phyloP scores from a whole-genome alignment of 2,113 vertebrate species.

The Brachyhypopomus occidentalis region DNA sequence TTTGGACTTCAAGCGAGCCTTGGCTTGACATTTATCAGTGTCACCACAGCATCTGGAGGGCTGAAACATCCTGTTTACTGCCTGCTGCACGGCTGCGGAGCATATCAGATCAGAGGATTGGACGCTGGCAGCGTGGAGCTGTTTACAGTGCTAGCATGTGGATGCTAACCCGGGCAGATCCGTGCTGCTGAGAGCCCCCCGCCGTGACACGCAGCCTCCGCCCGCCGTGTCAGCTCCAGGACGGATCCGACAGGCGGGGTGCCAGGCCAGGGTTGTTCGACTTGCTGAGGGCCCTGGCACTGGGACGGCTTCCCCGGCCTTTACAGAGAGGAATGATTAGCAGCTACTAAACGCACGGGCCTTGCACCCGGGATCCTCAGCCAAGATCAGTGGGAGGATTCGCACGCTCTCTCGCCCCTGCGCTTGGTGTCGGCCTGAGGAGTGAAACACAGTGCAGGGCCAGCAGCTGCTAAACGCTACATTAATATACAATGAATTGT shows the following conservation, averaged over 20 bases:
- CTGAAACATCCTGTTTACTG: not conserved
- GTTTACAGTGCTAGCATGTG: constrained; percentile 24
- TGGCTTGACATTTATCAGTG: constrained; percentile 2
- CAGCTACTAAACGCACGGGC: constrained; percentile 46
- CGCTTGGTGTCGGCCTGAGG: not conserved
- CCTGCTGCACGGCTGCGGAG: not conserved
- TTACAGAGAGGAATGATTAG: constrained; percentile 46
- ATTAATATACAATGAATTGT: not conserved
- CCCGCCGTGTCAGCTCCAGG: constrained; percentile 25
- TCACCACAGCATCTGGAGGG: not conserved
- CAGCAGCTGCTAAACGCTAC: constrained; percentile 14
- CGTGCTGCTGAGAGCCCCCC: constrained; percentile 9
- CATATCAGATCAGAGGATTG: not conserved
- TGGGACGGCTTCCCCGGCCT: constrained; percentile 30
- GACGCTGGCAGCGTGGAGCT: too few species aligned
- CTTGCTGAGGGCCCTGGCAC: constrained; percentile 27
- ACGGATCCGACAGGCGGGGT: constrained; percentile 22
- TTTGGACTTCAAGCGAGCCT: not conserved
- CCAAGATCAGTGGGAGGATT: constrained; percentile 44
- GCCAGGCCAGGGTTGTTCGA: constrained; percentile 39
- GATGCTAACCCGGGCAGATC: constrained; percentile 36
- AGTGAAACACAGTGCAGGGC: constrained; percentile 12
- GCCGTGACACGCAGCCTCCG: constrained; percentile 12
- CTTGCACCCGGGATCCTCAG: constrained; percentile 8
- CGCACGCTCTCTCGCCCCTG: constrained; percentile 26